These are phyloP conservation scores for Drosophila neonasuta DNA, from an alignment of 2,888 invertebrate species.

Conservation along the genomic window DNA sequence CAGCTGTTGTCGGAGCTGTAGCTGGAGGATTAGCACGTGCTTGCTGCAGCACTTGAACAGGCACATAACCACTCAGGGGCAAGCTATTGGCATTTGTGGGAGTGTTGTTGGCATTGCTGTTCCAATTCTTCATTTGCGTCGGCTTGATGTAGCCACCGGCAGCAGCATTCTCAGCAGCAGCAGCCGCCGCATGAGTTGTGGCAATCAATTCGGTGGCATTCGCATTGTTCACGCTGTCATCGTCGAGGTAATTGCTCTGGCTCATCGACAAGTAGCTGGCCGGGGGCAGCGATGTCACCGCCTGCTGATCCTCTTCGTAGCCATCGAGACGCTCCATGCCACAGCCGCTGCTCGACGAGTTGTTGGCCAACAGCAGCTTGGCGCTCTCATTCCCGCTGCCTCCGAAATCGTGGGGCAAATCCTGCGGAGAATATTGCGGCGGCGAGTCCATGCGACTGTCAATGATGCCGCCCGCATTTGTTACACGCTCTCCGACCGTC, in stretches of 20 bases:
- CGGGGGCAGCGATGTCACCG: slow-evolving; percentile 16
- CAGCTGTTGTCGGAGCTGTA: slow-evolving; percentile 15
- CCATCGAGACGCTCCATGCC: slow-evolving; percentile 9
- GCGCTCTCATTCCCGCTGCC: slow-evolving; percentile 67
- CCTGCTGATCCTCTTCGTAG: slow-evolving; percentile 46
- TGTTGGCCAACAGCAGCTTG: slow-evolving; percentile 56
- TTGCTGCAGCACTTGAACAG: slow-evolving; percentile 50
- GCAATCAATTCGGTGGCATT: slow-evolving; percentile 19
- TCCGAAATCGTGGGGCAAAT: slow-evolving; percentile 58
- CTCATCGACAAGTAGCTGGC: slow-evolving; percentile 56
- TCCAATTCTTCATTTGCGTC: slow-evolving; percentile 63
- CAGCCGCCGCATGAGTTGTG: neutral
- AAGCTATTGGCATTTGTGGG: slow-evolving; percentile 5
- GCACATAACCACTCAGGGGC: slow-evolving; percentile 65
- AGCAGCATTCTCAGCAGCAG: neutral
- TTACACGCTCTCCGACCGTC: slow-evolving; percentile 2
- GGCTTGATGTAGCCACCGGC: slow-evolving; percentile 62
- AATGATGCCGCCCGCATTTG: slow-evolving; percentile 23
- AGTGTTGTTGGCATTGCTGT: slow-evolving; percentile 29
- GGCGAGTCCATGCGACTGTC: slow-evolving; percentile 49
- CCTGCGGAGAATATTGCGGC: slow-evolving; percentile 43
- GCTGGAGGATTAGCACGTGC: slow-evolving; percentile 16
- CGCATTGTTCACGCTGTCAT: slow-evolving; percentile 26
- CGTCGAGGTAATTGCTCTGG: slow-evolving; percentile 32
- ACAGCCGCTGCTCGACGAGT: slow-evolving; percentile 39